phyloP scores from a whole-genome alignment of 2,797 vertebrate genomes.

The Gymnoscopelus braueri region DNA sequence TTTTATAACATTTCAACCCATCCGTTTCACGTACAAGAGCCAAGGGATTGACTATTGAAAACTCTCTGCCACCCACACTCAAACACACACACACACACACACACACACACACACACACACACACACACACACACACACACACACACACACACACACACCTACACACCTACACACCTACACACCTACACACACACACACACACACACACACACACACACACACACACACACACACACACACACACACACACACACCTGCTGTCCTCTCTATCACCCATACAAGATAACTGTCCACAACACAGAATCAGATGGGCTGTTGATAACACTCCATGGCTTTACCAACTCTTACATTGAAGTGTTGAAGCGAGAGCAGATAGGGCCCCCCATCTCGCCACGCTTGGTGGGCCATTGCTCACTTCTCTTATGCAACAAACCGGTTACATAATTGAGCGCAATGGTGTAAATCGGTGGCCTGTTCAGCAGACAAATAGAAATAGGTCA shows the following conservation, averaged over 20 bases:
- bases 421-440: conserved; percentile 66
- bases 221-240: background rate
- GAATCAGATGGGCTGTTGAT: conserved; percentile 18
- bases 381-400: conserved; percentile 44
- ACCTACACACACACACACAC: background rate
- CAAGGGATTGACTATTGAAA: conserved; percentile 25
- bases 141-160: background rate
- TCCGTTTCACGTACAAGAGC: conserved; percentile 30
- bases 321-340: conserved; percentile 21
- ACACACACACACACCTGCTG: background rate
- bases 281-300: background rate
- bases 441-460: conserved; percentile 60
- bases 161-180: background rate
- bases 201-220: conserved; percentile 1
- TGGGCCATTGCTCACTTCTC: conserved; percentile 41
- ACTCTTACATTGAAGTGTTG: conserved; percentile 15
- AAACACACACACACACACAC: background rate
- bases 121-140: conserved; percentile 4
- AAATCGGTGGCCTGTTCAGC: conserved; percentile 66
- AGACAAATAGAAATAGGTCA: conserved; percentile 75
- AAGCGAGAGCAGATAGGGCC: conserved; percentile 2
- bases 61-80: background rate
- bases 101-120: background rate
- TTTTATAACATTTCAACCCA: conserved; percentile 30
- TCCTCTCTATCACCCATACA: background rate